Evolutionary conservation across 2,888 invertebrate species (phyloP), one percentile per base, ranked within the genome.

Genomic region (Thysanoteuthis rhombus): DNA sequence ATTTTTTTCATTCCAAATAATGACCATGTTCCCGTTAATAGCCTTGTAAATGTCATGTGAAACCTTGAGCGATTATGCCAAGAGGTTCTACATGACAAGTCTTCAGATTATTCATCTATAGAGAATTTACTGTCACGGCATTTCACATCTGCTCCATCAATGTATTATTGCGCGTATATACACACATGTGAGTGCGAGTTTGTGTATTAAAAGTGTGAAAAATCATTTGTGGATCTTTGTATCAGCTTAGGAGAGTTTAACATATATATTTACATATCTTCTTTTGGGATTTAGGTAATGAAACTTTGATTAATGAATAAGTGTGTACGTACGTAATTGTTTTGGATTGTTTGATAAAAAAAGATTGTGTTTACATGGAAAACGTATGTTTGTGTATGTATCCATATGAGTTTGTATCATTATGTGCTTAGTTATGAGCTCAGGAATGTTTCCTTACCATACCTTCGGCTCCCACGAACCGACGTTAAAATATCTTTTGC

Each of bases 21-120:
- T n/a, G 36, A 75, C 75, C 75, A 16, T 75, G n/a, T 75, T 75
- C 75, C 75, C n/a, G 75, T 75, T 75, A 75, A 75, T 75, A 75
- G 75, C n/a, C 75, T 75, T 75, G 75, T 75, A 75, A 75, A 75
- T 75, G 75, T 75, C 75, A n/a, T 75, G 75, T 75, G n/a, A 75
- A 75, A n/a, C n/a, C 16, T 36, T 75, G 75, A 75, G 75, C n/a
- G 75, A 75, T 75, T 75, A 75, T 75, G 75, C 19, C 75, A 75
- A 75, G 75, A n/a, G 36, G n/a, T 75, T 36, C n/a, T 75, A 75
- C n/a, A 75, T 36, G n/a, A 75, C n/a, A n/a, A 16, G 75, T 75
- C n/a, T 75, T 75, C 75, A 75, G n/a, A 16, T 75, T 75, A 75
- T 75, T 75, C 75, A 75, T 75, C 75, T 75, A 75, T n/a, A 75